Conservation (phyloP, 2,888 invertebrate genomes). For the Himalopsyche tibetana region DNA sequence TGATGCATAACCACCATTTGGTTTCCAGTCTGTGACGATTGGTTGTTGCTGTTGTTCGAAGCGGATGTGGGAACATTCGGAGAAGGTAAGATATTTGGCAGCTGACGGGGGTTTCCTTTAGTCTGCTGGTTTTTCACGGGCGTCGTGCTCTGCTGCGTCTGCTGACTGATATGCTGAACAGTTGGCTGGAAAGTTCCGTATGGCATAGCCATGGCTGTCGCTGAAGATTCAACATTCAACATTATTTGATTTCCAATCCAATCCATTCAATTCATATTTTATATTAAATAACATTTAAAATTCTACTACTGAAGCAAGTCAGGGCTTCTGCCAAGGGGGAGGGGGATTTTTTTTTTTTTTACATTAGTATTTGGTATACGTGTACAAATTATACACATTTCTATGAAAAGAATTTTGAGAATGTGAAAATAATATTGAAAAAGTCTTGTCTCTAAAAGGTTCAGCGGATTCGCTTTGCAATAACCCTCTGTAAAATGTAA, state of each 20-base stretch:
- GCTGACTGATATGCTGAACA: slow-evolving; percentile 25
- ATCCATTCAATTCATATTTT: background rate
- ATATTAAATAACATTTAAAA: too few species aligned
- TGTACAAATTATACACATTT: too few species aligned
- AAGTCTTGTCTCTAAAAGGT: too few species aligned
- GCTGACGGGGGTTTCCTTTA: background rate
- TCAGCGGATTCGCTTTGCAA: too few species aligned
- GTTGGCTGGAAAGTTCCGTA: slow-evolving; percentile 11
- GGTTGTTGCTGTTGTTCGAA: slow-evolving; percentile 9
- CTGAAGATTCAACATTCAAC: slow-evolving; percentile 52
- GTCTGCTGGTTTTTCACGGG: slow-evolving; percentile 44
- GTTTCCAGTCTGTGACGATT: slow-evolving; percentile 22
- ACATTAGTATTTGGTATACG: too few species aligned
- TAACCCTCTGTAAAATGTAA: too few species aligned
- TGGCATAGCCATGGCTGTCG: slow-evolving; percentile 66
- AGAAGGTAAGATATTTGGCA: slow-evolving; percentile 47
- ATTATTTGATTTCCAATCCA: background rate
- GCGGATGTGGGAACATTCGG: slow-evolving; percentile 12
- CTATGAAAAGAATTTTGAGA: too few species aligned
- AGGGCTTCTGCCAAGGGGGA: too few species aligned
- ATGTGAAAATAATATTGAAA: too few species aligned
- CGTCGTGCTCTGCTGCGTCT: slow-evolving; percentile 32
- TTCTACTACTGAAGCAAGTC: too few species aligned
- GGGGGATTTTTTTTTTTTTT: too few species aligned
- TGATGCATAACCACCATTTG: slow-evolving; percentile 37